Base-by-base conservation (phyloP, 2,888 invertebrate genomes). In the Leptinotarsa juncta region DNA sequence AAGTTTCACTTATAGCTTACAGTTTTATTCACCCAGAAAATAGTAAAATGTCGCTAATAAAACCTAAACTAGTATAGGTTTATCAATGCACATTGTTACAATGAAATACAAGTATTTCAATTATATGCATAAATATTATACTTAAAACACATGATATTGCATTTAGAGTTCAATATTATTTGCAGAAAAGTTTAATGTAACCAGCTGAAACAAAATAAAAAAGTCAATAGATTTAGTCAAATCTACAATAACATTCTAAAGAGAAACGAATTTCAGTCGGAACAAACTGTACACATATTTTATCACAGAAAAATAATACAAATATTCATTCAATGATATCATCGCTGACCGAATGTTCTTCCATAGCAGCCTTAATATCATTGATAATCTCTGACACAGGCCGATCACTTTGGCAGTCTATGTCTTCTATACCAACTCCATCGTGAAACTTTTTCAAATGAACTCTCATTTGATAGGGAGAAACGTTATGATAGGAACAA, bases 401-500 rank as follows among this genome's bases (percentile, higher is more conserved):
- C 7, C 70, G 71, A 4, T 79, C 77, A 65, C 74, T 77, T 51
- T 62, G 70, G 67, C 76, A 76, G 65, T 79, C 79, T 26, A 73
- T 70, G n/a, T 68, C 72, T 49, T 79, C 78, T 20, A 79, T 65
- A 0, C 79, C 79, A 3, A 74, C 75, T 14, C 79, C 72, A 26
- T 71, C 77, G 57, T 84, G 84, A n/a, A 79, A 79, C 72, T 81
- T 83, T 70, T 82, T 83, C 23, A 82, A 74, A 70, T 85, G 85
- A 42, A 78, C 74, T 49, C 81, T 80, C 78, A 85, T 78, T 72
- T 83, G 82, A 74, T 85, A 84, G 0, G 85, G 85, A 10, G 83
- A 83, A 7, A 83, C 82, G 53, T 82, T 83, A 26, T 80, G 80
- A 71, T 84, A 85, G 16, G 68, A 67, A 70, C 85, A 85, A 42